These are phyloP conservation scores for Pandion haliaetus DNA, from an alignment of 2,113 vertebrate species.

Conservation along the genomic window DNA sequence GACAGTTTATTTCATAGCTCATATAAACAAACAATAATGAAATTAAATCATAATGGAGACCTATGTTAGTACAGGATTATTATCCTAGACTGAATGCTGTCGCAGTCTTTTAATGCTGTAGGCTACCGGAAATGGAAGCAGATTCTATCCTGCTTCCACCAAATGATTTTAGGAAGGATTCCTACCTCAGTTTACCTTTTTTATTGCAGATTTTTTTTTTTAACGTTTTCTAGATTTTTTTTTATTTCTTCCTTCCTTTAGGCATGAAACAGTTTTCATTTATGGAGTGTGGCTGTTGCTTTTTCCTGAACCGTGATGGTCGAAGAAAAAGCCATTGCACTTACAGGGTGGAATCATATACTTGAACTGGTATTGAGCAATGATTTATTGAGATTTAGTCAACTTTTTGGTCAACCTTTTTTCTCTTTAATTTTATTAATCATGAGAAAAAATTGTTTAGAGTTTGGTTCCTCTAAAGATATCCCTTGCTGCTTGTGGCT, in stretches of 20 bases:
- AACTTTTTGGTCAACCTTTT: not conserved
- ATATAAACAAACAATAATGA: not conserved
- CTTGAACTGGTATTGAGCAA: not conserved
- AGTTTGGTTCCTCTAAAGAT: not conserved
- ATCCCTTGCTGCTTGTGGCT: not conserved
- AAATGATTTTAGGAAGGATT: not conserved
- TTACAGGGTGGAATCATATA: not conserved
- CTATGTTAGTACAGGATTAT: not conserved
- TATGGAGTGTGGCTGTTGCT: not conserved
- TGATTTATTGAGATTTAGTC: not conserved
- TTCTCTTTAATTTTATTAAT: not conserved
- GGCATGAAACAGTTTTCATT: not conserved
- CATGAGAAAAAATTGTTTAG: not conserved
- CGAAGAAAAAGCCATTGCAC: not conserved
- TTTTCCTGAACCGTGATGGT: not conserved
- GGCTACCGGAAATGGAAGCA: not conserved
- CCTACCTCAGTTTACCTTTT: not conserved
- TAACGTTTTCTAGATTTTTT: not conserved
- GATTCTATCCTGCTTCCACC: not conserved
- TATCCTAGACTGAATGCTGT: not conserved
- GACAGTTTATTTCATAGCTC: not conserved
- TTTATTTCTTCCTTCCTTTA: not conserved
- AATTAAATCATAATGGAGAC: not conserved
- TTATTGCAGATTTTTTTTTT: not conserved
- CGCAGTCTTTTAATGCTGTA: not conserved